Conservation (phyloP, 2,113 vertebrate genomes). For the Centropristis striata region DNA sequence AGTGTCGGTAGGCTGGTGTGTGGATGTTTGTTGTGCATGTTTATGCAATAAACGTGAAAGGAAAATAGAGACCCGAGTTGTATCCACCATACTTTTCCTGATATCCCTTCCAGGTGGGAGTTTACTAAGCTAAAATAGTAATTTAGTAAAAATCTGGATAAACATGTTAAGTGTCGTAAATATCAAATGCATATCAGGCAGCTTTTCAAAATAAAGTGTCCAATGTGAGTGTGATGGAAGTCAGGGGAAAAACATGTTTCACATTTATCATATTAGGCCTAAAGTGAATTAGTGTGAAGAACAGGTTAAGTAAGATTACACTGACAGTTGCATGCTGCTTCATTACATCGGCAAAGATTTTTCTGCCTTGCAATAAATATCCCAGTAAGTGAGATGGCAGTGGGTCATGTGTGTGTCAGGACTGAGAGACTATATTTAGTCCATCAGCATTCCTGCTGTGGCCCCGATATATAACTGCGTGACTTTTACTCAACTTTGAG, state of each 20-base stretch:
- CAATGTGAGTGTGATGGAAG: background rate
- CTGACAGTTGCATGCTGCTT: background rate
- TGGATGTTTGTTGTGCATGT: too few relatives aligned
- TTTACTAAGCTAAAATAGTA: too few relatives aligned
- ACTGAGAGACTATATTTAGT: constrained; percentile 67
- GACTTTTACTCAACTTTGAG: constrained; percentile 73
- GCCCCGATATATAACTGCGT: constrained; percentile 48
- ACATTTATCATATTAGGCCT: background rate
- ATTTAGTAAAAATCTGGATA: too few relatives aligned
- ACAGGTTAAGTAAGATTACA: constrained; percentile 2
- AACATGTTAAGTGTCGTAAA: background rate
- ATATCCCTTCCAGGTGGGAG: too few relatives aligned
- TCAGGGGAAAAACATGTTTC: background rate
- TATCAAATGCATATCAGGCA: too few relatives aligned
- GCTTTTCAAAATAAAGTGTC: background rate
- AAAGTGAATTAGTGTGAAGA: background rate
- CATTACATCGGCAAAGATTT: constrained; percentile 13
- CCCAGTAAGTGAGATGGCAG: constrained; percentile 45
- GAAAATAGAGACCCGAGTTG: too few relatives aligned
- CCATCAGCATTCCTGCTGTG: constrained; percentile 48
- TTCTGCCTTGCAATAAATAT: constrained; percentile 41
- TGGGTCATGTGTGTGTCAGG: constrained; percentile 55
- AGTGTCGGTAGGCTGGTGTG: too few relatives aligned
- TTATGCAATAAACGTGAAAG: too few relatives aligned
- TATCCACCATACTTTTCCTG: too few relatives aligned